Evolutionary conservation across 2,797 vertebrate species (phyloP), one percentile per base, ranked within the genome.

Genomic region (Xerus rutilus): DNA sequence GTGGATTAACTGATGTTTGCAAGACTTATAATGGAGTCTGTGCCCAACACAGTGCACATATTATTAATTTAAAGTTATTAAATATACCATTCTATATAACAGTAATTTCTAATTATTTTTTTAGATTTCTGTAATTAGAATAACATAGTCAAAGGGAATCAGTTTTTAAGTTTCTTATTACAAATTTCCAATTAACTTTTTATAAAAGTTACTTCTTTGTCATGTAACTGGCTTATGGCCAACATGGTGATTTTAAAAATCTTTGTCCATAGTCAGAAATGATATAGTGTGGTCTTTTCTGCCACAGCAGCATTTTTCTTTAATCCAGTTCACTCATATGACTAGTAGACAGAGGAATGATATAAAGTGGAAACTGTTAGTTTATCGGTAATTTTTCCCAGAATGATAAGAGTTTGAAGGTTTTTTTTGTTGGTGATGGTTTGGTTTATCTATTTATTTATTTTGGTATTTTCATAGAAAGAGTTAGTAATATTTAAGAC

Each of bases 71-170:
- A 12, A 67, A 85, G n/a, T 81, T 94, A 81, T n/a, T 76, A 54
- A 89, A 43, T 65, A 85, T 54, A 32, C 35, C 10, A 73, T 81
- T 93, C 30, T 94, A 25, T 39, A 30, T 47, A 83, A 35, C 59
- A 91, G 32, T 78, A 78, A 91, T 59, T 86, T 65, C n/a, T 93
- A 72, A 49, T 83, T 84, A 78, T 94, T 93, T 93, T 83, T 32
- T 95, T 93, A 7, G 74, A 52, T 69, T 91, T 54, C 18, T 86
- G 69, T 23, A 91, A 88, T 79, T 95, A 92, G 43, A 92, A 82
- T 94, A 94, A 88, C 21, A 92, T 23, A 3, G 28, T 81, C 35
- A 94, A 88, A 91, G 15, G 57, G 23, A 89, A 81, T 54, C 13
- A 69, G 2, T 89, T 88, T 89, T 92, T 82, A 67, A 35, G 7